These are phyloP conservation scores for Craseonycteris thonglongyai DNA, from an alignment of 2,113 vertebrate species.

Conservation along the genomic window DNA sequence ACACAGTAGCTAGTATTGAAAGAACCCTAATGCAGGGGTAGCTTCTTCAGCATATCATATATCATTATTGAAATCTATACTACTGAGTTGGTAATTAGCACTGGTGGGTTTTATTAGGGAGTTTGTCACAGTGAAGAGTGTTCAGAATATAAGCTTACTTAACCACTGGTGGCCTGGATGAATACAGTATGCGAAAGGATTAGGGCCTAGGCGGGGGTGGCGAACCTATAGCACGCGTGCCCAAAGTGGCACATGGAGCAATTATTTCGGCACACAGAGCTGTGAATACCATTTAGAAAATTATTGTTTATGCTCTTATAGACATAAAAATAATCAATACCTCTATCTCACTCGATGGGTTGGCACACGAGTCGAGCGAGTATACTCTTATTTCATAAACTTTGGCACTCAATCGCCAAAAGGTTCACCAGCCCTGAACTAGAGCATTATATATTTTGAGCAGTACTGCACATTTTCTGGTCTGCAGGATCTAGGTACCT, in stretches of 20 bases:
- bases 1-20: neutral
- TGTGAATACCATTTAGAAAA: too few relatives aligned
- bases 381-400: too few relatives aligned
- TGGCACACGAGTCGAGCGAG: too few relatives aligned
- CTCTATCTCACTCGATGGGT: too few relatives aligned
- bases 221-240: too few relatives aligned
- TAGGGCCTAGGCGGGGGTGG: too few relatives aligned
- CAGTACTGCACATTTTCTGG: neutral
- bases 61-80: neutral
- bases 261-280: too few relatives aligned
- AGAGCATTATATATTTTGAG: accelerated
- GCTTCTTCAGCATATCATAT: neutral
- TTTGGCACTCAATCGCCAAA: too few relatives aligned
- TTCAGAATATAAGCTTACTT: neutral
- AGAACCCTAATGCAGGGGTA: neutral
- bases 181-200: neutral
- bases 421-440: too few relatives aligned
- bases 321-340: too few relatives aligned
- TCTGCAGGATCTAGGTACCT: neutral
- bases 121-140: neutral
- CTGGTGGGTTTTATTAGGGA: neutral
- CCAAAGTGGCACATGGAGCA: too few relatives aligned
- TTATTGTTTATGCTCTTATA: too few relatives aligned
- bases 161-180: neutral
- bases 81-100: neutral